Conservation (phyloP, 1,140 invertebrate genomes). For the Metopolophium dirhodum region DNA sequence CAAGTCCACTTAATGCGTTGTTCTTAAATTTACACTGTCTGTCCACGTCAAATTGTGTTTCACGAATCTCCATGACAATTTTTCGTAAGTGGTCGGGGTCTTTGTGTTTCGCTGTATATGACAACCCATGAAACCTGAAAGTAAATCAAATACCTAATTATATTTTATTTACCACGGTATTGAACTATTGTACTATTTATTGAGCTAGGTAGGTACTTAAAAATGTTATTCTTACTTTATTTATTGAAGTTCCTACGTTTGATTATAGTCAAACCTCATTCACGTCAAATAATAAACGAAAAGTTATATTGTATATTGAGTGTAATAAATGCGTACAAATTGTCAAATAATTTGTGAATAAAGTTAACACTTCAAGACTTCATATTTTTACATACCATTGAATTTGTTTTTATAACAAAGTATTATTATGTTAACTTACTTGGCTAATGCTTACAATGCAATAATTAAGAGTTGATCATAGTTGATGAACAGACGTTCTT, state of each 20-base stretch:
- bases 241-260: neutral
- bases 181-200: neutral
- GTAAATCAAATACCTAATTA: neutral
- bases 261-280: neutral
- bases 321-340: neutral
- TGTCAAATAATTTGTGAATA: neutral
- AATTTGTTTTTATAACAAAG: neutral
- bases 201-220: neutral
- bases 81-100: neutral
- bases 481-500: conserved; percentile 1
- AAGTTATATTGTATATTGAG: neutral
- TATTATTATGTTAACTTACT: conserved; percentile 13
- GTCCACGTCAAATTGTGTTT: neutral
- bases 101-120: conserved; percentile 24
- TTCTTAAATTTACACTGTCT: neutral
- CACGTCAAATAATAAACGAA: neutral
- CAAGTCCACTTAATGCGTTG: neutral
- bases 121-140: conserved; percentile 34
- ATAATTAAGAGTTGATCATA: conserved; percentile 18
- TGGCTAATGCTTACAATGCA: conserved; percentile 24
- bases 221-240: neutral
- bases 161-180: neutral
- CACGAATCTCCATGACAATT: neutral
- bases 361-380: neutral
- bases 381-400: neutral